These are phyloP conservation scores for Cromileptes altivelis DNA, from an alignment of 2,113 vertebrate genomes.

Conservation along the genomic window DNA sequence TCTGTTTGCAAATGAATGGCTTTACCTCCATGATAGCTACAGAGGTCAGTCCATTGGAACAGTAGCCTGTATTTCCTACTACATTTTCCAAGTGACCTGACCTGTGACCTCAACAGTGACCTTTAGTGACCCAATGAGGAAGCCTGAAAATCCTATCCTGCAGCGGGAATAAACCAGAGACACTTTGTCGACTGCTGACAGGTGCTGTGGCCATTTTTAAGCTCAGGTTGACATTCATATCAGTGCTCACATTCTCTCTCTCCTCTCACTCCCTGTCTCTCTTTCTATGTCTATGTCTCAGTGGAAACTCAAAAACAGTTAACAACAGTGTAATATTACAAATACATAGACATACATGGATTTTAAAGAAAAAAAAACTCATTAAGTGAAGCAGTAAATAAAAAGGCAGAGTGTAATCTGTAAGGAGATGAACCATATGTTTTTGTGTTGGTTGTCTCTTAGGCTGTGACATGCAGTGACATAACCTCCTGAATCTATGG, in stretches of 20 bases:
- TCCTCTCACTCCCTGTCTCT: not conserved
- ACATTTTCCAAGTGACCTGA: slow-evolving; percentile 31
- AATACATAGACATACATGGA: too few relatives aligned
- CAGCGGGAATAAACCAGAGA: slow-evolving; percentile 34
- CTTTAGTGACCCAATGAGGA: slow-evolving; percentile 11
- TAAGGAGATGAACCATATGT: too few relatives aligned
- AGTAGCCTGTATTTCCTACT: not conserved
- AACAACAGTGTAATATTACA: too few relatives aligned
- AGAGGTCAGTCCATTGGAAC: not conserved
- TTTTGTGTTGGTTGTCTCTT: too few relatives aligned
- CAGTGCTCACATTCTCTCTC: slow-evolving; percentile 16
- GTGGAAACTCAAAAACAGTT: too few relatives aligned
- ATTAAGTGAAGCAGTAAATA: too few relatives aligned
- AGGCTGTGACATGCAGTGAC: too few relatives aligned
- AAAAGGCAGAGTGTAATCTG: too few relatives aligned
- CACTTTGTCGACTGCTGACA: slow-evolving; percentile 41
- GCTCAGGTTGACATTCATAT: slow-evolving; percentile 39
- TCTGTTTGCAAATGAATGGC: not conserved
- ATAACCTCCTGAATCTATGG: too few relatives aligned
- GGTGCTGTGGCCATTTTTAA: slow-evolving; percentile 61
- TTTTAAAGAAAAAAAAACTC: too few relatives aligned
- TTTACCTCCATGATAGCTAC: not conserved
- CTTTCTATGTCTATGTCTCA: too few relatives aligned
- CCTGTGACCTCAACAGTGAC: slow-evolving; percentile 34
- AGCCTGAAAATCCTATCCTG: slow-evolving; percentile 32